Evolutionary conservation across 1,140 invertebrate species (phyloP), one percentile per base, ranked within the genome.

Genomic region (Pectinophora gossypiella): DNA sequence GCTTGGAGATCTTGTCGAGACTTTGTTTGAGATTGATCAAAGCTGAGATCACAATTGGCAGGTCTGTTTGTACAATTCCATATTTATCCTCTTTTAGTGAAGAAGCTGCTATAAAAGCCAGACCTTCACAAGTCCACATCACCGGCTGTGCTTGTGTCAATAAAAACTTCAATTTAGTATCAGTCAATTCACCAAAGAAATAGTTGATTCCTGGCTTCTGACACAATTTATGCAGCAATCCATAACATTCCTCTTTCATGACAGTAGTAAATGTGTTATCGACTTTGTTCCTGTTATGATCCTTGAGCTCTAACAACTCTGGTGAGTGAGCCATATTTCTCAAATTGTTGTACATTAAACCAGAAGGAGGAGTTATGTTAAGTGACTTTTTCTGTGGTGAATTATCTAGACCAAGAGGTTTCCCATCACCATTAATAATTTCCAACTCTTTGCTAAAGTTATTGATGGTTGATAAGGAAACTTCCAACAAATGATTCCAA

Each of bases 1-100:
- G 88, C 73, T 92, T 94, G 63, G 90, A 90, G 20, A 95, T 63
- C 72, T 93, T 94, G 50, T 95, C 94, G 22, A 95, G 62, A 58
- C 90, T 90, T 27, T 90, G 87, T 61, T 95, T 95, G 0, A 95
- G 82, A 38, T 87, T 86, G 3, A 95, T 68, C 1, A 96, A 63
- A 5, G 89, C 67, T 38, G 89, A 89, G 27, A 96, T 91, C n/a
- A 96, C 91, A 15, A 76, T 65, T 7, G 92, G 80, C 19, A 96
- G 76, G 79, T 95, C 93, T 74, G 93, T 93, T 68, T 95, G 95
- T 3, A 94, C 93, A 42, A 96, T 91, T 36, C 95, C 95, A 85
- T 92, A 95, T 50, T 89, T 90, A 81, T 96, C 95, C 85, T 96
- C 94, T 6, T 61, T 89, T 2, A 95, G 72, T 0, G 95, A 95